Percentiles rank a stretch among this genome's conserved stretches.
Evolutionary conservation across 2,888 invertebrate genomes (phyloP).

Genomic region (Vannuccia rotundouncinata): DNA sequence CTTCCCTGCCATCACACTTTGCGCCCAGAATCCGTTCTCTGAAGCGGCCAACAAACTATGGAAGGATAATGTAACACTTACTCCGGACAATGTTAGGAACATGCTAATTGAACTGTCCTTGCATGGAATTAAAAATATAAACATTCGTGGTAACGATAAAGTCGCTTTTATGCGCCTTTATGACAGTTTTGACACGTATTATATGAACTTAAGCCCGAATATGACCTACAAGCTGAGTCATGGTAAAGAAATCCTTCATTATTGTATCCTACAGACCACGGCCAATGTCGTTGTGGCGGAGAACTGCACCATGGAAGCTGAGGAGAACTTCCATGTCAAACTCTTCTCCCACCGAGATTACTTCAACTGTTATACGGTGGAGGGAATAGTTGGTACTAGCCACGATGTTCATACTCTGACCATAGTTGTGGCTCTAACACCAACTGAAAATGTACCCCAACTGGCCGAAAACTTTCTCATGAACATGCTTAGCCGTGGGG

Average conservation of each 20-base stretch:
- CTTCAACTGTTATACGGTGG: constrained; percentile 40
- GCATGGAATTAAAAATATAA: not conserved
- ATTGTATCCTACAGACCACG: constrained; percentile 22
- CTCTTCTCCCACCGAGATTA: constrained; percentile 37
- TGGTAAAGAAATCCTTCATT: constrained; percentile 25
- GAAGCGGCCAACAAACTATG: constrained; percentile 29
- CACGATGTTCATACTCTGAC: constrained; percentile 29
- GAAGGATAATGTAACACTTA: constrained; percentile 17
- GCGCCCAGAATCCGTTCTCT: constrained; percentile 39
- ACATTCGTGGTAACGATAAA: not conserved
- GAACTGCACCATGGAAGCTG: constrained; percentile 29
- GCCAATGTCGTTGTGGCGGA: constrained; percentile 32
- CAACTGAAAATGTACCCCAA: constrained; percentile 28
- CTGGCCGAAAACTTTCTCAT: constrained; percentile 32
- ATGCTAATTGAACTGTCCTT: not conserved
- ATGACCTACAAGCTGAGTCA: constrained; percentile 31
- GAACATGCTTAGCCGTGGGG: constrained; percentile 30
- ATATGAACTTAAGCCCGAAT: constrained; percentile 3
- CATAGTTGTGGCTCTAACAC: constrained; percentile 28
- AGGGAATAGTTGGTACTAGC: not conserved
- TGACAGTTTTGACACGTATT: constrained; percentile 35
- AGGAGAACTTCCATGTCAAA: constrained; percentile 8
- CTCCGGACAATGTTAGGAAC: not conserved
- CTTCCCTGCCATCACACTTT: constrained; percentile 37
- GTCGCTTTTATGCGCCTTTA: not conserved